Evolutionary conservation across 2,888 invertebrate genomes (phyloP).

Genomic region (Hofmannophila pseudospretella): DNA sequence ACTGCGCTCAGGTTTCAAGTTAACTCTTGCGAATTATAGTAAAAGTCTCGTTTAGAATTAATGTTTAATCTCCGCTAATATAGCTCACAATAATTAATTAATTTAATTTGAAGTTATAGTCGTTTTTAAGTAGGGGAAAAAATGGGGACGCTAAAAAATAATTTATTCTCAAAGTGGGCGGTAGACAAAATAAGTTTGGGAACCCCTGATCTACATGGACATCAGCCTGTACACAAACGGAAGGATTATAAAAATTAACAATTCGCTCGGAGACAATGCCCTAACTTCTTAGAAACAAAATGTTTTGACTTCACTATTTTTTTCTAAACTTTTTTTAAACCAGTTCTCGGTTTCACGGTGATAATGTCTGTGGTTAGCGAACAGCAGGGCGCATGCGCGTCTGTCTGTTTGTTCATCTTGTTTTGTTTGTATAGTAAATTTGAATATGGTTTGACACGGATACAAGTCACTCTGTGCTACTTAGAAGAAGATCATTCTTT

Average conservation of each 20-base stretch:
- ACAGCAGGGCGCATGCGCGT: conserved; percentile 23
- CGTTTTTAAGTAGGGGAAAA: no score
- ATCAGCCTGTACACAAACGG: conserved; percentile 26
- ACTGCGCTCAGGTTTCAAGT: no score
- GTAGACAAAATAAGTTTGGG: no score
- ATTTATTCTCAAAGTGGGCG: no score
- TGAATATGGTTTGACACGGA: conserved; percentile 13
- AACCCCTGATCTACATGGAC: no score
- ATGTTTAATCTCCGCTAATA: no score
- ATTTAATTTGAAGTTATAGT: no score
- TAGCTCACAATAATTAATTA: no score
- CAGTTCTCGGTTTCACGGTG: conserved; percentile 33
- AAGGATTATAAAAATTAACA: conserved; percentile 34
- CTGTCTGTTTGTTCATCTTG: conserved; percentile 2
- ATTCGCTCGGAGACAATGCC: conserved; percentile 42
- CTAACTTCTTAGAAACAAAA: conserved; percentile 47
- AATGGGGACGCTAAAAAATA: no score
- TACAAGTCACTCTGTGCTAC: conserved; percentile 2
- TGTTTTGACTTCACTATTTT: conserved; percentile 49
- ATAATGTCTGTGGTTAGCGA: conserved; percentile 35
- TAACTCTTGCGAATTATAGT: no score
- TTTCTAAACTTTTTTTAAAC: conserved; percentile 23
- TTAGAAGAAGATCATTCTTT: conserved; percentile 1
- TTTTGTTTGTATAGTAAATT: conserved; percentile 20
- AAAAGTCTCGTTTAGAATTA: no score